These are phyloP conservation scores for Drosophila colorata DNA, from an alignment of 2,888 invertebrate species.

Conservation along the genomic window DNA sequence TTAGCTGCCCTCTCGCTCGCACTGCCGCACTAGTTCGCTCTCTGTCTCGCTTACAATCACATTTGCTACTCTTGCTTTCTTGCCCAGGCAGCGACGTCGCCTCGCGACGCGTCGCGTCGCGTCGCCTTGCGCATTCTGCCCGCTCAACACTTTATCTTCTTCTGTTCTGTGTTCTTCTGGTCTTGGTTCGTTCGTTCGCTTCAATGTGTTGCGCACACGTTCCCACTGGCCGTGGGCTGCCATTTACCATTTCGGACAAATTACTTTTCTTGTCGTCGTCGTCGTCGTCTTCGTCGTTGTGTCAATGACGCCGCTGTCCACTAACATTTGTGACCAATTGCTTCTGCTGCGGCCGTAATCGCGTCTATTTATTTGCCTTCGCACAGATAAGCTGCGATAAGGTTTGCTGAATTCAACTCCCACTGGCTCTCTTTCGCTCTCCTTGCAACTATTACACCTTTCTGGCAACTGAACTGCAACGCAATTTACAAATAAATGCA, in stretches of 20 bases:
- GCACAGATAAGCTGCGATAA: conserved; percentile 51
- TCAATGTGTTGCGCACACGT: conserved; percentile 50
- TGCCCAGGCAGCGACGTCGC: conserved; percentile 24
- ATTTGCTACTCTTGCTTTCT: conserved; percentile 70
- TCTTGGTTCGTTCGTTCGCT: conserved; percentile 42
- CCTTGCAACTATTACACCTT: conserved; percentile 21
- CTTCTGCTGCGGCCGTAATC: conserved; percentile 22
- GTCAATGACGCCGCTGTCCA: conserved; percentile 52
- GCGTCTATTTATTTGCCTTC: conserved; percentile 25
- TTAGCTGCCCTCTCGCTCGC: conserved; percentile 53
- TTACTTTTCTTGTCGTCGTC: conserved; percentile 54
- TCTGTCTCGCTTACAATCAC: conserved; percentile 54
- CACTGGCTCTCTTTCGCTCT: not conserved
- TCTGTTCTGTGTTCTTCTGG: conserved; percentile 27
- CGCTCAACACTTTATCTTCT: conserved; percentile 70
- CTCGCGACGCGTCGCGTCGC: conserved; percentile 17
- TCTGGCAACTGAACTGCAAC: conserved; percentile 33
- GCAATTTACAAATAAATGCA: conserved; percentile 27
- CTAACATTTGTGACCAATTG: conserved; percentile 18
- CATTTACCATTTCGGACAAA: conserved; percentile 65
- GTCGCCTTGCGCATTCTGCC: conserved; percentile 49
- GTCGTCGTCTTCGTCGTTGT: conserved; percentile 23
- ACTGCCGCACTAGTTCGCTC: conserved; percentile 22
- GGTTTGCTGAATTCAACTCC: conserved; percentile 3
- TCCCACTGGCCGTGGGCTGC: conserved; percentile 46